A percentile compares a stretch with the other conserved stretches of the same genome.
phyloP scores from a whole-genome alignment of 2,797 vertebrate species.

The Ciconia nigra region DNA sequence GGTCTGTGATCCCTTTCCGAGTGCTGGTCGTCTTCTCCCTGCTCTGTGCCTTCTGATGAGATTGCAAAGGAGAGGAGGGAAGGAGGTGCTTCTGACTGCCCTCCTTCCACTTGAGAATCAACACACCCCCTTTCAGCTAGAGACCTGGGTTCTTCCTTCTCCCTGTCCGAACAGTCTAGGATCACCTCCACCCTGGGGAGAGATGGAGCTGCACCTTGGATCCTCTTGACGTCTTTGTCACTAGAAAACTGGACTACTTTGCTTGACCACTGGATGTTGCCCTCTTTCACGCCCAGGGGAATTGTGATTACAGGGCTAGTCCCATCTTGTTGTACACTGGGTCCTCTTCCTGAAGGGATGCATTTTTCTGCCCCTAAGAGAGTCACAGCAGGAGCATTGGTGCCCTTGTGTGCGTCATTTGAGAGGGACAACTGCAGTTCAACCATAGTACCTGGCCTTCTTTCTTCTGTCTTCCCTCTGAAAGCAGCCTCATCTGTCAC shows the following conservation, averaged over 20 bases:
- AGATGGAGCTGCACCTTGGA: slow-evolving; percentile 69
- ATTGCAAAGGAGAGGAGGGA: slow-evolving; percentile 86
- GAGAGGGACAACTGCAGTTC: slow-evolving; percentile 88
- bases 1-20: slow-evolving; percentile 87
- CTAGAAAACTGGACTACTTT: slow-evolving; percentile 72
- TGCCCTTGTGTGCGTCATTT: slow-evolving; percentile 65
- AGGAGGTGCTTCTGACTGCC: slow-evolving; percentile 82
- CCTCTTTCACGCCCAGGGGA: slow-evolving; percentile 21
- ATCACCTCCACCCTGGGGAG: slow-evolving; percentile 85
- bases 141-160: slow-evolving; percentile 77
- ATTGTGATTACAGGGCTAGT: slow-evolving; percentile 20
- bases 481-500: slow-evolving; percentile 28
- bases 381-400: slow-evolving; percentile 59
- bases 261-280: slow-evolving; percentile 62
- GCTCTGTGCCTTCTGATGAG: slow-evolving; percentile 87
- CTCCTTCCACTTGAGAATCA: slow-evolving; percentile 85
- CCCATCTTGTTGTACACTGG: slow-evolving; percentile 16
- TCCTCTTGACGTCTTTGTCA: slow-evolving; percentile 73
- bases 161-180: slow-evolving; percentile 71
- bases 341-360: slow-evolving; percentile 33
- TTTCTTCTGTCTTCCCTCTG: slow-evolving; percentile 27
- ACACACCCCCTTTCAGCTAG: slow-evolving; percentile 80
- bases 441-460: slow-evolving; percentile 75
- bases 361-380: slow-evolving; percentile 67
- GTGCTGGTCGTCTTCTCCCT: slow-evolving; percentile 83